Evolutionary conservation across 2,797 vertebrate genomes (phyloP).

Genomic region (Xyrichtys novacula): DNA sequence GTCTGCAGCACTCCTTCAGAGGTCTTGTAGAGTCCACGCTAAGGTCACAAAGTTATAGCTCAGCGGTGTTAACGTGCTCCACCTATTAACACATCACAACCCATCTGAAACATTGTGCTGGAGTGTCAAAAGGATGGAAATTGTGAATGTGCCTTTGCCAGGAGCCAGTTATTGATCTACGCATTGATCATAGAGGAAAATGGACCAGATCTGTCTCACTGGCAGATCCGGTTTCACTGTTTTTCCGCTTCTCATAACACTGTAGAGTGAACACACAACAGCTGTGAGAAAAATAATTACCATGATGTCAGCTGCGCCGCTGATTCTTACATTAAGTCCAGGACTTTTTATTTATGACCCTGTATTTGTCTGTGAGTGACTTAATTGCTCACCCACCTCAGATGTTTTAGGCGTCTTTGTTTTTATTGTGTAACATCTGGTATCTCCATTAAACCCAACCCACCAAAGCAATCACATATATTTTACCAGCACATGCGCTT

Average conservation of each 20-base stretch:
- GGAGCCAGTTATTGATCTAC: slow-evolving; percentile 18
- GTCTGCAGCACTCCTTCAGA: too few species aligned
- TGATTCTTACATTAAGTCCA: slow-evolving; percentile 13
- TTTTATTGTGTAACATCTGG: slow-evolving; percentile 62
- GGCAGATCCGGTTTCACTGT: slow-evolving; percentile 15
- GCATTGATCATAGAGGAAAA: slow-evolving; percentile 28
- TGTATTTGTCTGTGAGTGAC: background rate
- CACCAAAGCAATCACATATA: slow-evolving; percentile 20
- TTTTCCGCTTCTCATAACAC: slow-evolving; percentile 19
- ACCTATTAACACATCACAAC: slow-evolving; percentile 2
- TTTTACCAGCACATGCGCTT: slow-evolving; percentile 22
- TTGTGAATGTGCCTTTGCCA: background rate
- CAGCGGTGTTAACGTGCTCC: too few species aligned
- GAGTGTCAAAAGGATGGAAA: background rate
- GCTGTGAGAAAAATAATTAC: slow-evolving; percentile 24
- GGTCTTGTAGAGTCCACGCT: too few species aligned
- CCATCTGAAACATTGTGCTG: background rate
- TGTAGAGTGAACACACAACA: slow-evolving; percentile 5
- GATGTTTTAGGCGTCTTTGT: slow-evolving; percentile 46
- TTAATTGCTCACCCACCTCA: background rate
- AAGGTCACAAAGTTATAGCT: too few species aligned
- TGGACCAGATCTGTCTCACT: slow-evolving; percentile 7
- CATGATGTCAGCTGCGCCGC: slow-evolving; percentile 13
- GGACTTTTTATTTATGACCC: slow-evolving; percentile 10
- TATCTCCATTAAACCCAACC: slow-evolving; percentile 47